Evolutionary conservation across 1,140 invertebrate species (phyloP).

Genomic region (Stegodyphus dumicola): DNA sequence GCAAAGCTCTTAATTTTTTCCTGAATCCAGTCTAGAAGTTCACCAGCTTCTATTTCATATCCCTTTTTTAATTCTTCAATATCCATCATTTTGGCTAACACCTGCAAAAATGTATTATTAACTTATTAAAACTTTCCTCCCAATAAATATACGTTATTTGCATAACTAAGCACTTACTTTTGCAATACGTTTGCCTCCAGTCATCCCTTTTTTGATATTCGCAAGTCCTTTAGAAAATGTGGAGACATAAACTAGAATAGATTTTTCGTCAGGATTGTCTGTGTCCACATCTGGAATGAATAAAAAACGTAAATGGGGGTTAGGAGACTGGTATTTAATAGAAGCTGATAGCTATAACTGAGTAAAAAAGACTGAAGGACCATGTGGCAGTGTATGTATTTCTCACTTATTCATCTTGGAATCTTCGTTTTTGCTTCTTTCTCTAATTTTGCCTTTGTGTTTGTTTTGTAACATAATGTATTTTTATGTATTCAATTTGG

Average conservation of each 20-base stretch:
- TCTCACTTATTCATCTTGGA: too few relatives aligned
- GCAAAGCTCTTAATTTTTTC: slow-evolving; percentile 19
- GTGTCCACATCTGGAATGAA: slow-evolving; percentile 38
- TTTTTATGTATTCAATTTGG: too few relatives aligned
- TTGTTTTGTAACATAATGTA: too few relatives aligned
- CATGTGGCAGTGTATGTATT: too few relatives aligned
- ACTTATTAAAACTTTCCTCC: background rate
- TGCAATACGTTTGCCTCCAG: slow-evolving; percentile 34
- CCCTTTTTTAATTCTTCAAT: slow-evolving; percentile 25
- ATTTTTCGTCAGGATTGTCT: slow-evolving; percentile 53
- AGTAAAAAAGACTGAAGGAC: too few relatives aligned
- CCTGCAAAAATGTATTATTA: slow-evolving; percentile 7
- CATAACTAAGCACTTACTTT: slow-evolving; percentile 17
- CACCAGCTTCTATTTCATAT: slow-evolving; percentile 14
- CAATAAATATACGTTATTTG: background rate
- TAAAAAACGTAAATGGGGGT: background rate
- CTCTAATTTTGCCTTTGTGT: too few relatives aligned
- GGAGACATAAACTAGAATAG: slow-evolving; percentile 48
- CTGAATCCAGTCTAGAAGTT: slow-evolving; percentile 39
- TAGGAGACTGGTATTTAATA: too few relatives aligned
- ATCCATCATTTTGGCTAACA: slow-evolving; percentile 35
- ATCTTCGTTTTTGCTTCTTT: too few relatives aligned
- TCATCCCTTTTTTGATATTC: slow-evolving; percentile 16
- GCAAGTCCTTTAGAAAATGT: slow-evolving; percentile 38
- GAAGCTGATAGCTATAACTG: too few relatives aligned